phyloP scores from a whole-genome alignment of 2,113 vertebrate species.

The Phyllopteryx taeniolatus region DNA sequence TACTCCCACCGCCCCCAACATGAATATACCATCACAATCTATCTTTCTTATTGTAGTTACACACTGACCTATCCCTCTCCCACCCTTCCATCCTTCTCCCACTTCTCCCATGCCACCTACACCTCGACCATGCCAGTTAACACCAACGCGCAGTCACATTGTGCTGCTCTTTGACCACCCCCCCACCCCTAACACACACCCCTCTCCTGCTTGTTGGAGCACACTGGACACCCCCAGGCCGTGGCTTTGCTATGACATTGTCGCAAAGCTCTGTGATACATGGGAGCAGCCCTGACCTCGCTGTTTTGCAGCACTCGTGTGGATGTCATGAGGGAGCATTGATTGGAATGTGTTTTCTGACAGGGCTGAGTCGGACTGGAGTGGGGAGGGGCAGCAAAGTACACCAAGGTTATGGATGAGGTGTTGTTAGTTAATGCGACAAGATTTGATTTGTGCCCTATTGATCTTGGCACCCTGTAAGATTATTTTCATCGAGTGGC shows the following conservation, averaged over 20 bases:
- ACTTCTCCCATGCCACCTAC: slow-evolving; percentile 49
- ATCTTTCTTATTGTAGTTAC: slow-evolving; percentile 44
- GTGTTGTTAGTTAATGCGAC: slow-evolving; percentile 57
- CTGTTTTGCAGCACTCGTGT: slow-evolving; percentile 28
- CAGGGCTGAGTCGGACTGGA: slow-evolving; percentile 39
- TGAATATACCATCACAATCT: too few species aligned
- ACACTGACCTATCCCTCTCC: slow-evolving; percentile 23
- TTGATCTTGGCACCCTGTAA: slow-evolving; percentile 48
- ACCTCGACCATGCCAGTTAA: slow-evolving; percentile 66
- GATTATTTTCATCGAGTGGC: slow-evolving; percentile 42
- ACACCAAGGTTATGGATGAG: slow-evolving; percentile 56
- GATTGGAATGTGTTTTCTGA: slow-evolving; percentile 64
- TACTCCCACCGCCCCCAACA: background rate
- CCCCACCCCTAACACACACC: background rate
- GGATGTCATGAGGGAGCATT: slow-evolving; percentile 56
- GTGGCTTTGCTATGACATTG: slow-evolving; percentile 55
- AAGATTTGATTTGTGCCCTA: slow-evolving; percentile 63
- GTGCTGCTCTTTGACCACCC: slow-evolving; percentile 60
- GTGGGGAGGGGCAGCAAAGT: slow-evolving; percentile 39
- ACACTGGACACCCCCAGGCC: slow-evolving; percentile 33
- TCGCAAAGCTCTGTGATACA: slow-evolving; percentile 63
- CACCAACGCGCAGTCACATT: slow-evolving; percentile 46
- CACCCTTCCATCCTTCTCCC: slow-evolving; percentile 35
- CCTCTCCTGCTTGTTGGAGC: slow-evolving; percentile 31
- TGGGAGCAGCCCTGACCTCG: slow-evolving; percentile 64